These are phyloP conservation scores for Noctua janthe DNA, from an alignment of 2,888 invertebrate genomes.

Conservation along the genomic window DNA sequence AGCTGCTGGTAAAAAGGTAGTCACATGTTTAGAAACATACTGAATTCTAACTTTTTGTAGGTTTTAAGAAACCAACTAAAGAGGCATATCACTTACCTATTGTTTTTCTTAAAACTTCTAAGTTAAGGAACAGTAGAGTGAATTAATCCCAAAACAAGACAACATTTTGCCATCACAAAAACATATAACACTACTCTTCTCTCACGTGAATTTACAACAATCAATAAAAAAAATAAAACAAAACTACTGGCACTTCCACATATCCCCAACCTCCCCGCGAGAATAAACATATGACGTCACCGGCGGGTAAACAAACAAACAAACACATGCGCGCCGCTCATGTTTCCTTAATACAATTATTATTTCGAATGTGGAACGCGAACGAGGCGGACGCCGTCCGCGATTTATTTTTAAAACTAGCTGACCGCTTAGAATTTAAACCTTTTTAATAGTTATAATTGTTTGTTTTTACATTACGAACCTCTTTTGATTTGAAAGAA, in stretches of 20 bases:
- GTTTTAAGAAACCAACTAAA: neutral
- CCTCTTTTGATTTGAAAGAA: constrained; percentile 57
- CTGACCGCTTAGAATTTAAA: constrained; percentile 59
- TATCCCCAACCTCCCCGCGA: constrained; percentile 81
- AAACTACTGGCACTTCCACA: constrained; percentile 59
- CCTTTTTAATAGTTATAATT: constrained; percentile 58
- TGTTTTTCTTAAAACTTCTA: neutral
- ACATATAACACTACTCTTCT: neutral
- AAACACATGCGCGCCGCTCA: constrained; percentile 91
- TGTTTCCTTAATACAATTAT: constrained; percentile 91
- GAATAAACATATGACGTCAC: constrained; percentile 91
- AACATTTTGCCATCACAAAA: neutral
- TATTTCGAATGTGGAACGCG: constrained; percentile 89
- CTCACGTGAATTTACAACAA: constrained; percentile 12
- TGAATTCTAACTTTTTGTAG: neutral
- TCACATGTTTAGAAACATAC: neutral
- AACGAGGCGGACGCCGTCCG: constrained; percentile 78
- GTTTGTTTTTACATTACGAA: constrained; percentile 54
- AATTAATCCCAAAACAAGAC: neutral
- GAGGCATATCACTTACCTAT: neutral
- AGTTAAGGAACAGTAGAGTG: neutral
- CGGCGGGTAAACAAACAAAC: constrained; percentile 91
- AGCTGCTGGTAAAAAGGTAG: neutral
- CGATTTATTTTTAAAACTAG: constrained; percentile 69
- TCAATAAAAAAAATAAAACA: constrained; percentile 50